Conservation (phyloP, 2,113 vertebrate species). For the Callaeas wilsoni region DNA sequence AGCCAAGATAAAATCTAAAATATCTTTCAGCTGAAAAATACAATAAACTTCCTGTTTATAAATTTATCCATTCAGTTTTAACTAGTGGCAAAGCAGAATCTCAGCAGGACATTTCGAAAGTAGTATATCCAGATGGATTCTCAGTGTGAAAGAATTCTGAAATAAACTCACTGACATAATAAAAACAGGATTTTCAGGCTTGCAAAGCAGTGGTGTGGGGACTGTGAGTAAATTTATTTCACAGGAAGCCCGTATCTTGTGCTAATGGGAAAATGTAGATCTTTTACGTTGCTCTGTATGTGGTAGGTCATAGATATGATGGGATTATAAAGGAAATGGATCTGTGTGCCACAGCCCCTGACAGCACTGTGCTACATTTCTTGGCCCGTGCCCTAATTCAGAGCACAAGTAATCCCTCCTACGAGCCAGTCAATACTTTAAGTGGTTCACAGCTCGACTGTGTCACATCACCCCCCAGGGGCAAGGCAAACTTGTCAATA, state of each 20-base stretch:
- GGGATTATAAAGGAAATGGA: constrained; percentile 54
- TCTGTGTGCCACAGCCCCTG: constrained; percentile 46
- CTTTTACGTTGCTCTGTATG: constrained; percentile 55
- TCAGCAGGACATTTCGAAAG: constrained; percentile 48
- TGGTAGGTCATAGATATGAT: constrained; percentile 44
- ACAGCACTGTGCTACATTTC: constrained; percentile 48
- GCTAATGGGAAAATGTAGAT: constrained; percentile 67
- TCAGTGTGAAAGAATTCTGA: constrained; percentile 64
- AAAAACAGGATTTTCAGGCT: constrained; percentile 49
- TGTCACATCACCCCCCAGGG: neutral
- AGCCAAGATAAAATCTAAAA: neutral
- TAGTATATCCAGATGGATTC: constrained; percentile 65
- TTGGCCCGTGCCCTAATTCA: constrained; percentile 44
- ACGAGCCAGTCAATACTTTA: constrained; percentile 31
- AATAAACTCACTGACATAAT: constrained; percentile 50
- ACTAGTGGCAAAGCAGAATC: constrained; percentile 35
- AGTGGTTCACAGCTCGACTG: constrained; percentile 45
- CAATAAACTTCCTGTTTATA: constrained; percentile 38
- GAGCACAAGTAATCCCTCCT: constrained; percentile 51
- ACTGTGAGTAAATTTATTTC: constrained; percentile 60
- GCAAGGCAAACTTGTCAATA: constrained; percentile 55
- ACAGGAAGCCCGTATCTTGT: constrained; percentile 29
- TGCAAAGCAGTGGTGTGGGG: constrained; percentile 14
- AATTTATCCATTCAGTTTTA: constrained; percentile 57
- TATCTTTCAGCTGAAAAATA: constrained; percentile 1